Base-by-base conservation (phyloP, 2,888 invertebrate genomes). In the Rosalia funebris region DNA sequence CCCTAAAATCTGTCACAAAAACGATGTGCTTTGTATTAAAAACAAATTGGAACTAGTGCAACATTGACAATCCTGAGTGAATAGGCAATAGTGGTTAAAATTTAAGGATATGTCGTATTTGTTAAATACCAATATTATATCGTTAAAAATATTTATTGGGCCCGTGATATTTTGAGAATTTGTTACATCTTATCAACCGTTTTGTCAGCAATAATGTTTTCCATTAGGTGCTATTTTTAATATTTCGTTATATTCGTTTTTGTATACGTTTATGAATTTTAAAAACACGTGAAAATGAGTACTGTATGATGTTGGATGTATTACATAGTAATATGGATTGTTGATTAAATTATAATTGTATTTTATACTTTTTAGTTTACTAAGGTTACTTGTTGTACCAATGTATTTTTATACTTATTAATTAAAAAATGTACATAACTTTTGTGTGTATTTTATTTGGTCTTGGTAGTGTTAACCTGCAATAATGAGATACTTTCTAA, bases 391-490 rank as follows among this genome's bases (percentile, higher is more conserved):
- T 71, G 70, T 71, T 71, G 68, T 72, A 56, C 37, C 56, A 46
- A 70, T 66, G 70, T 72, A 72, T 69, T 72, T 71, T 72, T 72
- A 69, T 72, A 71, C 65, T 65, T 66, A 69, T 60, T 61, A 50
- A 62, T 54, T 54, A 62, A 57, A 57, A 39, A 52, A 37, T 50
- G 44, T 60, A 37, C 20, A 55, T 59, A 59, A 45, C 25, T 15
- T 2, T 3, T 17, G 45, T 37, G 20, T 44, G n/a, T 44, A 12
- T 41, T 57, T 45, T 48, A 47, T 57, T 57, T 20, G 14, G 1
- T 12, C 1, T 7, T 1, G n/a, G n/a, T n/a, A n/a, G n/a, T n/a
- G n/a, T n/a, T n/a, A n/a, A n/a, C n/a, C n/a, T n/a, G n/a, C n/a
- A n/a, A n/a, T n/a, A n/a, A n/a, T n/a, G n/a, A n/a, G n/a, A n/a